A percentile compares a stretch with the other conserved stretches of the same genome.
phyloP scores from a whole-genome alignment of 2,888 invertebrate genomes.

The Lasiommata megera region DNA sequence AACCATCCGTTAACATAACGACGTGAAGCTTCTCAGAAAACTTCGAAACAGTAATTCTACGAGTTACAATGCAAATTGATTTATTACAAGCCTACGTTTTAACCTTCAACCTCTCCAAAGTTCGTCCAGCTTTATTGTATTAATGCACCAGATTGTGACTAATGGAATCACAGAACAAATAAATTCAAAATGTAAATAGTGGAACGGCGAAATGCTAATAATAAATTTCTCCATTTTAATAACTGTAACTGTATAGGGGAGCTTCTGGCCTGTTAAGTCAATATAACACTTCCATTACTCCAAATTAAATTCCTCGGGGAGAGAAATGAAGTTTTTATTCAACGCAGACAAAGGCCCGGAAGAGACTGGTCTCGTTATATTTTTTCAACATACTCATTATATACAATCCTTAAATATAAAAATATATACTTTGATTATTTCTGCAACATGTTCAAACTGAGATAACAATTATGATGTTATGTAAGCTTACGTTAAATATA shows the following conservation, averaged over 20 bases:
- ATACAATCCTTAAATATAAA: slow-evolving; percentile 26
- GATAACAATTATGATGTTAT: too few relatives aligned
- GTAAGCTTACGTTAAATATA: too few relatives aligned
- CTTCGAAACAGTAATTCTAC: not conserved
- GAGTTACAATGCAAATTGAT: slow-evolving; percentile 13
- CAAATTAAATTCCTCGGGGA: slow-evolving; percentile 81
- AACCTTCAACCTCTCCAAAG: slow-evolving; percentile 17
- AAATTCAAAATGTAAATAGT: slow-evolving; percentile 81
- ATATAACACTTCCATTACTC: slow-evolving; percentile 82
- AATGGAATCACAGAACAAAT: slow-evolving; percentile 80
- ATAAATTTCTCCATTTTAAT: slow-evolving; percentile 82
- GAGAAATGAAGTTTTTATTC: slow-evolving; percentile 79
- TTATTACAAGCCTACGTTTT: slow-evolving; percentile 17
- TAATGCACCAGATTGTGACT: slow-evolving; percentile 71
- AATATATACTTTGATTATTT: too few relatives aligned
- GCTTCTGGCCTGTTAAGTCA: slow-evolving; percentile 80
- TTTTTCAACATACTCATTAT: slow-evolving; percentile 15
- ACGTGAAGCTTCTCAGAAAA: not conserved
- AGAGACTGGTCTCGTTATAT: slow-evolving; percentile 56
- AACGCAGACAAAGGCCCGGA: slow-evolving; percentile 62
- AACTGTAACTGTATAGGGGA: slow-evolving; percentile 78
- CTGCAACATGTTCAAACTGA: too few relatives aligned
- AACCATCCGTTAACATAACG: too few relatives aligned
- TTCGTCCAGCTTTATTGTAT: slow-evolving; percentile 52
- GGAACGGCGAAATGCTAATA: slow-evolving; percentile 77